Base-by-base conservation (phyloP, 2,888 invertebrate genomes). In the Macrosoma leucophasiata region DNA sequence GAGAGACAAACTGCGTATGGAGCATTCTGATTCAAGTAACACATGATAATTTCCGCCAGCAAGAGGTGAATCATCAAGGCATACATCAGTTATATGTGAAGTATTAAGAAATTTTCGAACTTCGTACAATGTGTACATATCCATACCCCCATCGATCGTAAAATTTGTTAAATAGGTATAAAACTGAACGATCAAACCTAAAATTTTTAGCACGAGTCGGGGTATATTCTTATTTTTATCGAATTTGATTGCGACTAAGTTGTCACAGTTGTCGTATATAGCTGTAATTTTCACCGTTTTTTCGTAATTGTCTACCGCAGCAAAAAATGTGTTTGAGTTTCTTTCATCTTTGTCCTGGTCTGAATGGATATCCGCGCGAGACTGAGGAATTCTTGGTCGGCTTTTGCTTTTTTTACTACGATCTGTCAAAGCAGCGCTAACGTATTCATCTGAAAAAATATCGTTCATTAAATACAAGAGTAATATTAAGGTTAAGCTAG, bases 1-100 rank as follows among this genome's bases (percentile, higher is more conserved):
- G 13, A 78, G 13, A 0, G 78, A 77, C 0, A 77, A 39, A 29
- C 64, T 39, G 9, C 52, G 55, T 4, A 77, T 31, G 4, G 18
- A 14, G 13, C 23, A 55, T 3, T 36, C 15, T 0, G 48, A 36
- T 3, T 68, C 53, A 0, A 78, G 29, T 1, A 77, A 28, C 11
- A 58, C 29, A 12, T 62, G 37, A 32, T 64, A 77, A 31, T 72
- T 67, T 0, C 54, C 63, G 41, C 63, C 48, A 8, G 27, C 19
- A 0, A 73, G 3, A 12, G 32, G 49, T 0, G 62, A 57, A 9
- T 46, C 43, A 23, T 77, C 76, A 2, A 77, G 46, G 30, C 56
- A 61, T 3, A 77, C 5, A 7, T 73, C 68, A 1, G 71, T 71
- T n/a, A 77, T 60, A 6, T 56, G 33, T 0, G 64, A 64, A 1